These are phyloP conservation scores for Pantherophis vulpinus DNA, from an alignment of 2,797 vertebrate species.

Conservation along the genomic window DNA sequence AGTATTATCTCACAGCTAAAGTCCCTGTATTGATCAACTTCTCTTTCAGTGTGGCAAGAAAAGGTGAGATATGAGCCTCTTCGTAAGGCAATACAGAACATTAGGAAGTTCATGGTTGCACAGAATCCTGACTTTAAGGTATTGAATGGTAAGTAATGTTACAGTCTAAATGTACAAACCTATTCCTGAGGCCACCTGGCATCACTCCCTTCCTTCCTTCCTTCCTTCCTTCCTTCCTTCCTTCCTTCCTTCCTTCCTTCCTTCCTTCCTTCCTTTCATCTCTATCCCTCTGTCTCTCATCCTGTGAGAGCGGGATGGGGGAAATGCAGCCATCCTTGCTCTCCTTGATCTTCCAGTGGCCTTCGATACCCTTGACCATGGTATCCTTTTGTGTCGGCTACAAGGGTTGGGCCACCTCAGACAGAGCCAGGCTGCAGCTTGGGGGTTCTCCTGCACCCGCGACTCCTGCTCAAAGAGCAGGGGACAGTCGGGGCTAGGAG, in stretches of 20 bases:
- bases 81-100: neutral
- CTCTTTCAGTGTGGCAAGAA: neutral
- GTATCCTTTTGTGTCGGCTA: too few relatives aligned
- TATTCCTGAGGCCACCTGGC: neutral
- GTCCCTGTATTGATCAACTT: neutral
- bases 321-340: neutral
- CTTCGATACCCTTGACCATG: too few relatives aligned
- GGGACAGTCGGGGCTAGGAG: too few relatives aligned
- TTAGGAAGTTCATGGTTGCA: neutral
- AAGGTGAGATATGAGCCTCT: neutral
- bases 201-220: too few relatives aligned
- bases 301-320: neutral
- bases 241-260: too few relatives aligned
- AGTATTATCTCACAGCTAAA: neutral
- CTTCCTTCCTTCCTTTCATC: too few relatives aligned
- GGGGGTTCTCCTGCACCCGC: too few relatives aligned
- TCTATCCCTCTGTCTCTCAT: neutral
- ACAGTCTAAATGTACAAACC: neutral
- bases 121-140: neutral
- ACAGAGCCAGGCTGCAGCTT: too few relatives aligned
- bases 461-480: too few relatives aligned
- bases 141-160: neutral
- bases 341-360: neutral
- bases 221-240: too few relatives aligned
- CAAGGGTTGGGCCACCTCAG: too few relatives aligned